phyloP scores from a whole-genome alignment of 2,888 invertebrate genomes.

The Cataglyphis altisquamis region DNA sequence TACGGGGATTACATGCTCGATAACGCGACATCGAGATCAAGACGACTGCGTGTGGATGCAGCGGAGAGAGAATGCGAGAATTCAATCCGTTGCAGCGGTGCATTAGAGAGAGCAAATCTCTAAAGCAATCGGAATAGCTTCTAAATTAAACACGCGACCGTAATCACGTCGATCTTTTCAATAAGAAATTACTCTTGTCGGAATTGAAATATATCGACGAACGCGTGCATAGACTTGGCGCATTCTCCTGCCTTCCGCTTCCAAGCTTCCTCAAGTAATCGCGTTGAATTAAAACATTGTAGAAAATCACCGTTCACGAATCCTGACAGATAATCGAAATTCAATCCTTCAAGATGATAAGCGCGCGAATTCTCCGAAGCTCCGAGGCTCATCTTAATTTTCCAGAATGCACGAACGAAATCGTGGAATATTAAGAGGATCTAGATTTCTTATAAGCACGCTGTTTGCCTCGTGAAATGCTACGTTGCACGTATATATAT shows the following conservation, averaged over 20 bases:
- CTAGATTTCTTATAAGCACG: slow-evolving; percentile 29
- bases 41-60: not conserved
- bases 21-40: slow-evolving; percentile 14
- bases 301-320: not conserved
- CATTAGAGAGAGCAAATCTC: slow-evolving; percentile 11
- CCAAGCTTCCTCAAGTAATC: slow-evolving; percentile 4
- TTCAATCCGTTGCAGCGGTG: not conserved
- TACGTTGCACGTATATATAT: not conserved
- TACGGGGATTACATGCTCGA: slow-evolving; percentile 39
- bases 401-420: not conserved
- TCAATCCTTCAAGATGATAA: slow-evolving; percentile 3
- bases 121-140: slow-evolving; percentile 39
- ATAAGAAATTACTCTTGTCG: slow-evolving; percentile 42
- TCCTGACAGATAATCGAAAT: not conserved
- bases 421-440: slow-evolving; percentile 10
- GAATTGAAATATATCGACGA: slow-evolving; percentile 40
- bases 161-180: slow-evolving; percentile 47
- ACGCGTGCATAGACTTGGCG: slow-evolving; percentile 2
- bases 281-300: not conserved
- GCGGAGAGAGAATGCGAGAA: not conserved
- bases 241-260: not conserved
- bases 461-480: slow-evolving; percentile 27
- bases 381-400: slow-evolving; percentile 10
- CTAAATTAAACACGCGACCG: slow-evolving; percentile 49
- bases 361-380: not conserved